These are phyloP conservation scores for Cydia splendana DNA, from an alignment of 1,140 invertebrate species.

Conservation along the genomic window DNA sequence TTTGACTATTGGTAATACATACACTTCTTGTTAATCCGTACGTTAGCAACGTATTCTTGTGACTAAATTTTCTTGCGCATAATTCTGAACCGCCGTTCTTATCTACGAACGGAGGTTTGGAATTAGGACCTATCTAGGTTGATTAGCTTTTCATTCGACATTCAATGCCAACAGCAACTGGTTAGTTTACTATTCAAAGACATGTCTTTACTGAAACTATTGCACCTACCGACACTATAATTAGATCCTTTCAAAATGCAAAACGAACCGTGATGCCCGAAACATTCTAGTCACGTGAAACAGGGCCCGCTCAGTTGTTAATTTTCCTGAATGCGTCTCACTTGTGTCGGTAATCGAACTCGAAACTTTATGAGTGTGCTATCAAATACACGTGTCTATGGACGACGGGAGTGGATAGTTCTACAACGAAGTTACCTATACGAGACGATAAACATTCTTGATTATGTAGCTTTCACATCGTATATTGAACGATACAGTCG, in stretches of 20 bases:
- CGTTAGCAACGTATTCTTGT: too few relatives aligned
- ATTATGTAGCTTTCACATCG: background rate
- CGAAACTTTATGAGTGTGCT: conserved; percentile 45
- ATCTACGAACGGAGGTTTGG: background rate
- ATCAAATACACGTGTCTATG: conserved; percentile 18
- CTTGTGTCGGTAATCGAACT: conserved; percentile 47
- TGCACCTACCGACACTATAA: conserved; percentile 16
- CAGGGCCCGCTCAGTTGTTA: conserved; percentile 47
- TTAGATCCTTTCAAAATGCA: conserved; percentile 17
- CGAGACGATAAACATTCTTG: conserved; percentile 12
- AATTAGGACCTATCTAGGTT: background rate
- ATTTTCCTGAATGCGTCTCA: conserved; percentile 41
- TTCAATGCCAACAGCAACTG: background rate
- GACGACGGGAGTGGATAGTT: conserved; percentile 18
- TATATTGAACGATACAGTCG: background rate
- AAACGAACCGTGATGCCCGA: background rate
- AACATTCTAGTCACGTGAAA: conserved; percentile 48
- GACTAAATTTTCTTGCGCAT: background rate
- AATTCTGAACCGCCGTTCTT: background rate
- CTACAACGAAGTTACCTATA: background rate
- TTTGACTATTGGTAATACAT: too few relatives aligned
- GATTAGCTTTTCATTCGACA: background rate
- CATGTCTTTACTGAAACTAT: conserved; percentile 16
- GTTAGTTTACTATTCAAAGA: conserved; percentile 2
- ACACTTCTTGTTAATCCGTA: too few relatives aligned